phyloP scores from a whole-genome alignment of 37 sponge, comb jelly and placozoan species.

The Cladorhizidae sp. region DNA sequence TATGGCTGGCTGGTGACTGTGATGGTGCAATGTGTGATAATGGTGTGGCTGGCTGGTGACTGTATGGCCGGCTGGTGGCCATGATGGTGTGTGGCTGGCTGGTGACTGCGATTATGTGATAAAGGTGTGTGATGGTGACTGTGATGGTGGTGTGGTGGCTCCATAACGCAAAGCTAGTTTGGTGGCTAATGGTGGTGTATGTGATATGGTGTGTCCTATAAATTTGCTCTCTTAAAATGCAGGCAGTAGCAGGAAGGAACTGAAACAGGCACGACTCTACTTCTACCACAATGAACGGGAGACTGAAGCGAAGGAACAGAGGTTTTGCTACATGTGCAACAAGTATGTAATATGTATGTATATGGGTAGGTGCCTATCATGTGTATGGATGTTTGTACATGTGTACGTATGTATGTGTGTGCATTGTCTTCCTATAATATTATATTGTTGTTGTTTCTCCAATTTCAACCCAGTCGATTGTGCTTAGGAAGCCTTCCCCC shows the following conservation, averaged over 20 bases:
- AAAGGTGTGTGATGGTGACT: no score
- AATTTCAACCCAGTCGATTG: no score
- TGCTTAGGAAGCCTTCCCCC: neutral
- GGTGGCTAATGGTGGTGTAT: neutral
- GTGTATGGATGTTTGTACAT: neutral
- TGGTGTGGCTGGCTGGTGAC: no score
- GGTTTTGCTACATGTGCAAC: constrained; percentile 52
- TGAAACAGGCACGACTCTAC: neutral
- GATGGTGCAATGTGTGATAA: no score
- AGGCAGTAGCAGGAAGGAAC: constrained; percentile 26
- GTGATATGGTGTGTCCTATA: neutral
- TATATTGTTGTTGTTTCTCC: no score
- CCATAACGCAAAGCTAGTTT: no score
- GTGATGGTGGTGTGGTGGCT: no score
- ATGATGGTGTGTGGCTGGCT: no score
- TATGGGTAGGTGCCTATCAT: neutral
- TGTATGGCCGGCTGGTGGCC: no score
- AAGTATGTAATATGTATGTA: constrained; percentile 12
- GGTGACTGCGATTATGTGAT: no score
- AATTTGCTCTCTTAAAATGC: neutral
- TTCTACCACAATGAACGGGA: constrained; percentile 5
- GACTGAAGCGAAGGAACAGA: constrained; percentile 6
- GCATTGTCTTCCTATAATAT: neutral
- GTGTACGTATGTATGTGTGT: neutral
- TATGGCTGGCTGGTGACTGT: no score